These are phyloP conservation scores for Byasa hedistus DNA, from an alignment of 2,888 invertebrate genomes.

Conservation along the genomic window DNA sequence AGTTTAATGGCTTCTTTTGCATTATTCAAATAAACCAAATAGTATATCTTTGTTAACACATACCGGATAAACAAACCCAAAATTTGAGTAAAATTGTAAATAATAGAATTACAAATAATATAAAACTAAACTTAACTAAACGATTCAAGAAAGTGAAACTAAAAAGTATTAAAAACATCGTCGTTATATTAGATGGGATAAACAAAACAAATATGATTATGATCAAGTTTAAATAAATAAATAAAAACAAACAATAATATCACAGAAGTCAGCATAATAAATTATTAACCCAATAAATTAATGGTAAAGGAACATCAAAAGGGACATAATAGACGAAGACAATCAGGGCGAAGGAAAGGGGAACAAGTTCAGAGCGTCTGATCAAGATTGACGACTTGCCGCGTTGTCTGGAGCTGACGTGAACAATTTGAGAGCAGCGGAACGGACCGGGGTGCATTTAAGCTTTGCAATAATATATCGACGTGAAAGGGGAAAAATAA, in stretches of 20 bases:
- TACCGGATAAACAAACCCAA: no score
- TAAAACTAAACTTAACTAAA: no score
- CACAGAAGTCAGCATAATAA: neutral
- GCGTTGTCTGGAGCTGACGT: conserved; percentile 32
- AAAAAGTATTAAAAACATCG: no score
- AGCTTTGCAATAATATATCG: conserved; percentile 29
- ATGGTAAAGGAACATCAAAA: conserved; percentile 19
- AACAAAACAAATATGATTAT: no score
- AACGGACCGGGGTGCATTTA: conserved; percentile 24
- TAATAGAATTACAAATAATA: no score
- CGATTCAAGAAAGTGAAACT: no score
- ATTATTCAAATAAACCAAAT: no score
- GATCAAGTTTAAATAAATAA: no score
- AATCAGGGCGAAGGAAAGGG: conserved; percentile 31
- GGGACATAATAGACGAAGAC: conserved; percentile 28
- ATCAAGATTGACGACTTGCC: conserved; percentile 37
- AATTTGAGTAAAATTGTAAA: no score
- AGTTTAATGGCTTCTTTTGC: neutral
- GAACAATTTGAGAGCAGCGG: conserved; percentile 30
- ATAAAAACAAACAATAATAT: no score
- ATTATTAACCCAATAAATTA: conserved; percentile 13
- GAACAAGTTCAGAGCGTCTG: conserved; percentile 27
- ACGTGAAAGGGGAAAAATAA: conserved; percentile 12
- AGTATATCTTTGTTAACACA: no score
- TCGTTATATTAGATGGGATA: no score